Evolutionary conservation across 30 jellyfish, hydroid and myxozoan genomes (phyloP).

Genomic region (Aurelia aurita complex sp. Pacific): DNA sequence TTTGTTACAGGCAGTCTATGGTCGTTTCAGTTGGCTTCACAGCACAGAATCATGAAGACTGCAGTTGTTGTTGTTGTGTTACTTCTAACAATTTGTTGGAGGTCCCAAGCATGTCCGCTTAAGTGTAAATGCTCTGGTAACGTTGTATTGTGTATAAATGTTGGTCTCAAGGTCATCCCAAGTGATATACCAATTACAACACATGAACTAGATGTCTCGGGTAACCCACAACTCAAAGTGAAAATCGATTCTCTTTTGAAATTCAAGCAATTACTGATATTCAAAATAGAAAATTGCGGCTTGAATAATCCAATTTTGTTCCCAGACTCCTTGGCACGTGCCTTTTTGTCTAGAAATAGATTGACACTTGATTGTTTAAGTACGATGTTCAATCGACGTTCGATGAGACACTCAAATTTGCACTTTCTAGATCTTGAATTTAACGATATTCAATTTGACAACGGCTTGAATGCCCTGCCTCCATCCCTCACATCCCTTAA

Average conservation of each 20-base stretch:
- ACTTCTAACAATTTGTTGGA: too few relatives aligned
- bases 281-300: background rate
- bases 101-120: too few relatives aligned
- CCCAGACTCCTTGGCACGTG: background rate
- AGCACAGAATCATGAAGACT: too few relatives aligned
- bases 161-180: constrained; percentile 28
- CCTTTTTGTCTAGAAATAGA: background rate
- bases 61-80: too few relatives aligned
- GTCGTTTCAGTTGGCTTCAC: too few relatives aligned
- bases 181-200: constrained; percentile 5
- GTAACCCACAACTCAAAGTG: constrained; percentile 2
- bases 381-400: background rate
- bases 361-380: background rate
- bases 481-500: too few relatives aligned
- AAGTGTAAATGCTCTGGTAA: too few relatives aligned
- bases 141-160: too few relatives aligned
- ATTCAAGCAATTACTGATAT: background rate
- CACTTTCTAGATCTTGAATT: too few relatives aligned
- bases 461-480: too few relatives aligned
- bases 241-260: constrained; percentile 1
- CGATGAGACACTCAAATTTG: background rate
- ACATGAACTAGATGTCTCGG: constrained; percentile 9
- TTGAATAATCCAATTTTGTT: constrained; percentile 2
- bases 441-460: too few relatives aligned
- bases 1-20: too few relatives aligned